Conservation (phyloP, 2,797 vertebrate species). For the Sebastes vulpes region DNA sequence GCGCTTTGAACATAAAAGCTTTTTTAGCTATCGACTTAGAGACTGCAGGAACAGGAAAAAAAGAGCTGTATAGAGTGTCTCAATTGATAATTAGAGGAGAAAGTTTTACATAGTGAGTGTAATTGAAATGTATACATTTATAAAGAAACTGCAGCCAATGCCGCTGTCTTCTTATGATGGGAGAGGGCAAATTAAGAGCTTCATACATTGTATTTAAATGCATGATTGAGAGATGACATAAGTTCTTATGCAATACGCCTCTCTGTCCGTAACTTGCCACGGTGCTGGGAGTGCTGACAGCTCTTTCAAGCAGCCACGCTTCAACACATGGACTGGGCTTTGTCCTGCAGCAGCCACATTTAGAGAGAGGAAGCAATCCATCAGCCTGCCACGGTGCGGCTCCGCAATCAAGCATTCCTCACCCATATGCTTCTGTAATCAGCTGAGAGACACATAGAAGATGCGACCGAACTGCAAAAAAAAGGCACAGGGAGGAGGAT, state of each 20-base stretch:
- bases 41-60: not conserved
- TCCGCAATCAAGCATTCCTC: conserved; percentile 58
- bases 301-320: conserved; percentile 49
- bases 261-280: conserved; percentile 1
- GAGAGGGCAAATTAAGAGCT: not conserved
- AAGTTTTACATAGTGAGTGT: too few species aligned
- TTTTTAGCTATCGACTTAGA: not conserved
- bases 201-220: not conserved
- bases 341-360: conserved; percentile 55
- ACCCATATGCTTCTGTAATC: conserved; percentile 69
- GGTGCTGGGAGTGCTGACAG: conserved; percentile 52
- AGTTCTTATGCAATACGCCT: not conserved
- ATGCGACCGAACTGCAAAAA: not conserved
- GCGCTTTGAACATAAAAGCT: not conserved
- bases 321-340: conserved; percentile 60
- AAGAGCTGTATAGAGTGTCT: not conserved
- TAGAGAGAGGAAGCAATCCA: conserved; percentile 60
- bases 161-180: not conserved
- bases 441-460: not conserved
- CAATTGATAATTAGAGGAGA: not conserved
- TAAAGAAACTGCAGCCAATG: too few species aligned
- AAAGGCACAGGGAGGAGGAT: not conserved
- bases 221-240: conserved; percentile 1
- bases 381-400: conserved; percentile 37
- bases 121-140: too few species aligned